phyloP scores from a whole-genome alignment of 1,140 invertebrate species.

The Ruditapes philippinarum region DNA sequence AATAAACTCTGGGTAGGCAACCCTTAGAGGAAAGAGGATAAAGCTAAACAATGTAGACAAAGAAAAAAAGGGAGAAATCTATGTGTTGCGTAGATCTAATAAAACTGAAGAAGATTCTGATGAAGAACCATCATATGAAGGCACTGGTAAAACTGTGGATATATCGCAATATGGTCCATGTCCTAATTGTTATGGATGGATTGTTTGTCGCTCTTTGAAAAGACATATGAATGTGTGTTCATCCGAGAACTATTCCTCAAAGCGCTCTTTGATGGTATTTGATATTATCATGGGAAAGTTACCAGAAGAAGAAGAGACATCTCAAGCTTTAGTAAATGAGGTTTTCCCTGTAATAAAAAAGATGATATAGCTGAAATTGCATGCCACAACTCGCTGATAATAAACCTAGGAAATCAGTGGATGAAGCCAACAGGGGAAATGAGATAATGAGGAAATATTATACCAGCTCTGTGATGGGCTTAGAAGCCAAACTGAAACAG shows the following conservation, averaged over 20 bases:
- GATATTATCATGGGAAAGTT: slow-evolving; percentile 45
- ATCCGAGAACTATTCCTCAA: not conserved
- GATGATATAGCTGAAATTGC: slow-evolving; percentile 48
- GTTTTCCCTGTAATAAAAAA: slow-evolving; percentile 61
- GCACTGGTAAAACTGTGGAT: not conserved
- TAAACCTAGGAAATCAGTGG: too few relatives aligned
- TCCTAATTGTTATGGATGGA: not conserved
- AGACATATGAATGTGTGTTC: not conserved
- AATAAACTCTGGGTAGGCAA: too few relatives aligned
- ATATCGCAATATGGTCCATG: slow-evolving; percentile 13
- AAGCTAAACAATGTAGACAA: not conserved
- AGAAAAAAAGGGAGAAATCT: slow-evolving; percentile 1
- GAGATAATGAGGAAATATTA: slow-evolving; percentile 59
- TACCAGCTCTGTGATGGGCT: slow-evolving; percentile 47
- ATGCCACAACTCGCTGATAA: slow-evolving; percentile 56
- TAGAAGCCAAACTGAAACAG: slow-evolving; percentile 37
- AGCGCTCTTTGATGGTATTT: slow-evolving; percentile 8
- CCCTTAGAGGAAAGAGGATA: not conserved
- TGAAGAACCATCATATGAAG: not conserved
- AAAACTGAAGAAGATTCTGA: too few relatives aligned
- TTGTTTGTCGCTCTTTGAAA: not conserved
- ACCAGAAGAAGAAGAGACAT: slow-evolving; percentile 4
- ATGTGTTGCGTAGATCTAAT: not conserved
- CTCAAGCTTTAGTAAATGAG: slow-evolving; percentile 22
- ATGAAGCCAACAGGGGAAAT: slow-evolving; percentile 60